Percentiles rank a stretch among this genome's conserved stretches.
phyloP scores from a whole-genome alignment of 2,797 vertebrate genomes.

The Mallotus villosus region DNA sequence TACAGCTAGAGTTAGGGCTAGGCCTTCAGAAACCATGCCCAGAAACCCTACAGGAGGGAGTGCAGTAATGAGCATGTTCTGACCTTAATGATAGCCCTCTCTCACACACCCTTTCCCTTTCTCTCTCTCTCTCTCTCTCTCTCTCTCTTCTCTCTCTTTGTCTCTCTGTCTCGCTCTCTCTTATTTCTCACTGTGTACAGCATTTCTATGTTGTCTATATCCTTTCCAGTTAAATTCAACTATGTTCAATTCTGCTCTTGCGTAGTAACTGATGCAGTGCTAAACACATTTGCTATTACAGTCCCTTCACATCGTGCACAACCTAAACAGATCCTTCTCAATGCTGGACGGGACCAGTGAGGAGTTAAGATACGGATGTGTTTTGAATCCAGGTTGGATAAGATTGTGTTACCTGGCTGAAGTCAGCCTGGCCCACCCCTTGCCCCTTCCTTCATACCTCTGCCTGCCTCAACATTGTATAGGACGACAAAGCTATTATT shows the following conservation, averaged over 20 bases:
- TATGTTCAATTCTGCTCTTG: too few species aligned
- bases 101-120: conserved; percentile 49
- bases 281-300: too few species aligned
- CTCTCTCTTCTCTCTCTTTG: not conserved
- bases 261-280: too few species aligned
- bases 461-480: conserved; percentile 69
- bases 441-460: conserved; percentile 75
- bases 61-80: conserved; percentile 70
- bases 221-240: not conserved
- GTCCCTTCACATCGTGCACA: too few species aligned
- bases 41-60: conserved; percentile 46
- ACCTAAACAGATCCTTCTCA: not conserved
- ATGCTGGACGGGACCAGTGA: not conserved
- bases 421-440: conserved; percentile 36
- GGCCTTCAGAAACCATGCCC: conserved; percentile 16
- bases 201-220: too few species aligned
- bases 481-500: conserved; percentile 32
- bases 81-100: conserved; percentile 70
- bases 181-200: not conserved
- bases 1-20: too few species aligned
- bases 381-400: too few species aligned
- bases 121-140: not conserved
- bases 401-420: conserved; percentile 20
- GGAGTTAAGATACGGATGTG: not conserved
- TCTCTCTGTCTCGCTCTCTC: not conserved